phyloP scores from a whole-genome alignment of 2,797 vertebrate species.

The Pangasius macronema region DNA sequence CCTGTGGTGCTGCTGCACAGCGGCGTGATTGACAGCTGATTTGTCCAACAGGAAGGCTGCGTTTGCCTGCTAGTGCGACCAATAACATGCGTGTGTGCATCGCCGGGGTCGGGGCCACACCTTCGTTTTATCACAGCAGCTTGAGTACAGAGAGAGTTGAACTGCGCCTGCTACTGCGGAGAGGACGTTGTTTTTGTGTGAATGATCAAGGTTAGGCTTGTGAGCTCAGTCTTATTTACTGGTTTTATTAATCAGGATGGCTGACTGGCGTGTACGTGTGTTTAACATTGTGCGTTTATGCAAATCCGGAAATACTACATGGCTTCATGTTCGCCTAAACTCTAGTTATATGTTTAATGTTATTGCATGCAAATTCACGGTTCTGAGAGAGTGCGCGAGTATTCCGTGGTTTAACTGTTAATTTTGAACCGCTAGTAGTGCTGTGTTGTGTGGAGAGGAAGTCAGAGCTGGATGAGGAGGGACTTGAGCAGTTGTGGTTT shows the following conservation, averaged over 20 bases:
- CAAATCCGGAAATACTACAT: background rate
- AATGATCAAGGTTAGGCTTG: background rate
- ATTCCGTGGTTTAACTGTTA: background rate
- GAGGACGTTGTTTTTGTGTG: background rate
- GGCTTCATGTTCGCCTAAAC: background rate
- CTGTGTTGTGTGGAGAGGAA: background rate
- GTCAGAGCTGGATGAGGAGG: background rate
- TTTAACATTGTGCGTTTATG: background rate
- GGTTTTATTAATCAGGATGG: background rate
- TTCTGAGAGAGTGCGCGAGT: too few species aligned
- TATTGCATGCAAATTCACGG: too few species aligned
- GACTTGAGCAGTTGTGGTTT: background rate
- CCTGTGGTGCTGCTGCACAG: background rate
- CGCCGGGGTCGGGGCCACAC: conserved; percentile 29
- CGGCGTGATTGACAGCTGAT: conserved; percentile 35
- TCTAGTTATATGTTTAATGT: too few species aligned
- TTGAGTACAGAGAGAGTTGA: background rate
- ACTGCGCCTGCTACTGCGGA: background rate
- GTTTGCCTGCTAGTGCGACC: conserved; percentile 7
- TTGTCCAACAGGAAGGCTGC: conserved; percentile 46
- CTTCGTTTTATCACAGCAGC: conserved; percentile 16
- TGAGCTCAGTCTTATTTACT: background rate
- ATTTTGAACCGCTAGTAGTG: background rate
- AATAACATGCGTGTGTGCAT: conserved; percentile 33
- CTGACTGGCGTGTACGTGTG: background rate